A percentile compares a stretch with the other conserved stretches of the same genome.
Conservation (phyloP, 2,888 invertebrate species). For the Leptopterna dolabrata region DNA sequence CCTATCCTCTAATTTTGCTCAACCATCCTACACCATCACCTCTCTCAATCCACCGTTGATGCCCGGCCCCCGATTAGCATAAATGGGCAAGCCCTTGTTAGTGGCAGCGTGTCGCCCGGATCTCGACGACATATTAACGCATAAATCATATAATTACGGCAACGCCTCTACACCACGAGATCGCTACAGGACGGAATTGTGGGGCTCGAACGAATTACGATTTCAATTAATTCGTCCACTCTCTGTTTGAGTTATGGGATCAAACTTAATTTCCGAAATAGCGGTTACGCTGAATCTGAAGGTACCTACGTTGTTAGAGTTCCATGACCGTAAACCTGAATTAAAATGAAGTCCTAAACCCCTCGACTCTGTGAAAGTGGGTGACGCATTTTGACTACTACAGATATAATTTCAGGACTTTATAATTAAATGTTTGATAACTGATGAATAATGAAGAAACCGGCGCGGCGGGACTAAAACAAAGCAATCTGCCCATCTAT, state of each 20-base stretch:
- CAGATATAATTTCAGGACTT: too few species aligned
- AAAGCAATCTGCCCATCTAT: too few species aligned
- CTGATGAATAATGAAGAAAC: too few species aligned
- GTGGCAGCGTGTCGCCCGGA: conserved; percentile 2
- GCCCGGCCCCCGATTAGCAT: background rate
- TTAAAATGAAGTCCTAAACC: background rate
- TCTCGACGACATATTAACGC: conserved; percentile 11
- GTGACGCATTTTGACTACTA: background rate
- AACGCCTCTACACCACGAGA: background rate
- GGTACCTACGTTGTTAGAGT: background rate
- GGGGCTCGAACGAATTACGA: conserved; percentile 10
- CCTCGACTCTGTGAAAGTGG: background rate
- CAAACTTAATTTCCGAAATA: conserved; percentile 2
- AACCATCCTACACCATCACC: too few species aligned
- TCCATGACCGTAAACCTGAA: background rate
- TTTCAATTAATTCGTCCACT: conserved; percentile 6
- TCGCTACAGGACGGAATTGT: background rate
- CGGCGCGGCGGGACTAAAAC: too few species aligned
- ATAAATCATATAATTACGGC: conserved; percentile 29
- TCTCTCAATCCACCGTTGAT: background rate
- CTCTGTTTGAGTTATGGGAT: background rate
- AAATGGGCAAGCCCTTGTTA: background rate
- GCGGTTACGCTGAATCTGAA: background rate
- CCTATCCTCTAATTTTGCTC: too few species aligned
- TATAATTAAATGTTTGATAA: too few species aligned